Conservation (phyloP, 2,113 vertebrate genomes). For the Nannospalax galili region DNA sequence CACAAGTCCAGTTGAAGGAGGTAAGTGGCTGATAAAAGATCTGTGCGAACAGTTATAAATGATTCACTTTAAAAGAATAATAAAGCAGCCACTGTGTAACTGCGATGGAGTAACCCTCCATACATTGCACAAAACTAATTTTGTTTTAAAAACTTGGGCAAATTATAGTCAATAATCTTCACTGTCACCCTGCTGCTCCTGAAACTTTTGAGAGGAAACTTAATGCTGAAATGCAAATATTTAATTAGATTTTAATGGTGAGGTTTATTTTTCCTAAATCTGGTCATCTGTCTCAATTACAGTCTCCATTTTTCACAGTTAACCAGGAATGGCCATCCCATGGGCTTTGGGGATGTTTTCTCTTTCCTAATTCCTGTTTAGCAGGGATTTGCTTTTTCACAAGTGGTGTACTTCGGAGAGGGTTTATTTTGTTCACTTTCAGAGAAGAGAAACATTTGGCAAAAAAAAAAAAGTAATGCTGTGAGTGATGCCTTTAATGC, state of each 20-base stretch:
- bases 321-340: constrained; percentile 76
- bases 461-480: neutral
- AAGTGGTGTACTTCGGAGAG: neutral
- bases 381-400: constrained; percentile 64
- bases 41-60: constrained; percentile 87
- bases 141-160: constrained; percentile 81
- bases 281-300: constrained; percentile 82
- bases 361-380: constrained; percentile 68
- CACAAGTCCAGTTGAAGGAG: constrained; percentile 88
- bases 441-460: constrained; percentile 20
- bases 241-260: constrained; percentile 84
- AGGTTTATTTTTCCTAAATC: constrained; percentile 81
- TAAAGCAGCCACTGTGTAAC: constrained; percentile 78
- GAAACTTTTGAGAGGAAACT: constrained; percentile 83
- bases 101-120: constrained; percentile 77
- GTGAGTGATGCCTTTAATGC: constrained; percentile 45
- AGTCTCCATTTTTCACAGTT: constrained; percentile 78
- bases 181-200: constrained; percentile 80
- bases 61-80: constrained; percentile 86
- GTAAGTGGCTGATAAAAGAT: constrained; percentile 91
- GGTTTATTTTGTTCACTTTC: constrained; percentile 45
- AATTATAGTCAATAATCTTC: constrained; percentile 85
- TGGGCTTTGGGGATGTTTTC: constrained; percentile 59
- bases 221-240: constrained; percentile 84
- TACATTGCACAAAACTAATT: constrained; percentile 80